A percentile compares a stretch with the other conserved stretches of the same genome.
Conservation (phyloP, 37 sponge, comb jelly and placozoan species). For the Halisarca cf. caerulea region DNA sequence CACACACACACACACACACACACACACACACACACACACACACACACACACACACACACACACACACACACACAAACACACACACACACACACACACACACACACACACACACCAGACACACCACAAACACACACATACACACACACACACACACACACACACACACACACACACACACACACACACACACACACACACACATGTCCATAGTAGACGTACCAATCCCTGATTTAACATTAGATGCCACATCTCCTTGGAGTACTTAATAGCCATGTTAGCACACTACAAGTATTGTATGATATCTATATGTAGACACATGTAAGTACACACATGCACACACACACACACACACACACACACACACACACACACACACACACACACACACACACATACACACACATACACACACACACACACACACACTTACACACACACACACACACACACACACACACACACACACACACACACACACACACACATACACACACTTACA, state of each 20-base stretch:
- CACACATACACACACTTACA: slow-evolving; percentile 14
- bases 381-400: background rate
- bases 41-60: too few relatives aligned
- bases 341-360: background rate
- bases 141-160: background rate
- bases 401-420: slow-evolving; percentile 16
- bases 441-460: background rate
- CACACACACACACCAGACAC: background rate
- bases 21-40: too few relatives aligned
- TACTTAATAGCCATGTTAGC: too few relatives aligned
- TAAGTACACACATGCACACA: background rate
- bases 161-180: background rate
- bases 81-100: too few relatives aligned
- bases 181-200: background rate
- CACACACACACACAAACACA: too few relatives aligned
- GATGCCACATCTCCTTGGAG: too few relatives aligned
- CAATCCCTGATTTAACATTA: too few relatives aligned
- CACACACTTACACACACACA: slow-evolving; percentile 3
- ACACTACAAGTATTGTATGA: background rate
- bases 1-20: too few relatives aligned
- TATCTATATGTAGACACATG: background rate
- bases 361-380: slow-evolving; percentile 1
- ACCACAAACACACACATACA: background rate
- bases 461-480: background rate
- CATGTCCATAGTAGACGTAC: background rate